Base-by-base conservation (phyloP, 2,113 vertebrate species). In the Neopipo cinnamomea region DNA sequence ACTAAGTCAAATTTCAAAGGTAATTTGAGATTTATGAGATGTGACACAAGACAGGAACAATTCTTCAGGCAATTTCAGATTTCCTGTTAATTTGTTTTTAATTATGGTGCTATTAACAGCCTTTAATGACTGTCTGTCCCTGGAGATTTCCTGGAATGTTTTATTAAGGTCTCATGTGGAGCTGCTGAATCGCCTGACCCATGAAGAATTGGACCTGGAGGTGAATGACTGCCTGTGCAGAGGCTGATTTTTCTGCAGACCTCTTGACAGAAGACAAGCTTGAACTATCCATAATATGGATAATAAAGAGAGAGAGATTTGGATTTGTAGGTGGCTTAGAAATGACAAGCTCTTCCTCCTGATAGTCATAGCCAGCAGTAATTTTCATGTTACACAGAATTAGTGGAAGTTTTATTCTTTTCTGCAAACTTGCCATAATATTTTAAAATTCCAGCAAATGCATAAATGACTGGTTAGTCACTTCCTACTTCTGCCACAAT, bases 11-110 rank as follows among this genome's bases (percentile, higher is more conserved):
- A 73, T 94, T 91, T 89, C 74, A 95, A 85, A 85, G 81, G 74
- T 58, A 93, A 91, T 93, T 73, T 77, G 89, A 95, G 71, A 79
- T 95, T 83, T 85, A 97, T 83, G 67, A 89, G 71, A 88, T 66
- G 71, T 95, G 90, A 91, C 88, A 83, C 21, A 62, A 85, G 74
- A 75, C 67, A 66, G 27, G 70, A 96, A 85, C 81, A 91, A 94
- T 73, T 96, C 81, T 94, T 91, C 72, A 50, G 63, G 87, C 85
- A 79, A 72, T 95, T 94, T 89, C 25, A 91, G 53, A 76, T 93
- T 93, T 94, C 63, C 78, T 89, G 74, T 76, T 95, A 94, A 94
- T 91, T 95, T 94, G 78, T 66, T 95, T 95, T 93, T 95, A 93
- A 94, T 94, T 95, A 35, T 24, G 67, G 31, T 73, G 88, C 61